A percentile compares a stretch with the other conserved stretches of the same genome.
Conservation (phyloP, 2,113 vertebrate genomes). For the Spheniscus mendiculus region DNA sequence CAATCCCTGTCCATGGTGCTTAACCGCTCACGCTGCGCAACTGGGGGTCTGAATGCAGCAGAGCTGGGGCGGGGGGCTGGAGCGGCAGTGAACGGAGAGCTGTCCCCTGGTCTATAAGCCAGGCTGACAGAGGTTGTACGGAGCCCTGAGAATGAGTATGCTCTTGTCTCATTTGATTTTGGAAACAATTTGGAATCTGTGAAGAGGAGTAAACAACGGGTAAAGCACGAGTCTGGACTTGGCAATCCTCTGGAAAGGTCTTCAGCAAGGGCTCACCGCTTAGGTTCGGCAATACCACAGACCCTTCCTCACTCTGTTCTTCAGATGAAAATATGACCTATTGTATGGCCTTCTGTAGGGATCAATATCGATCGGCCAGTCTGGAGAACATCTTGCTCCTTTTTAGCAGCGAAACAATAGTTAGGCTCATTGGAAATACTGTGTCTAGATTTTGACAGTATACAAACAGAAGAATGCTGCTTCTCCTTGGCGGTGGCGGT, state of each 20-base stretch:
- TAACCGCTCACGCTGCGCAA: accelerated
- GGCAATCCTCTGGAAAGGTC: background rate
- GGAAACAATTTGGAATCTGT: background rate
- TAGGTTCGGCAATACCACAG: background rate
- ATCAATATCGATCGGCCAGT: background rate
- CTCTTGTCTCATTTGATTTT: background rate
- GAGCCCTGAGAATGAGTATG: accelerated
- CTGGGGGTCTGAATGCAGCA: background rate
- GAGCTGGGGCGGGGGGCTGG: accelerated
- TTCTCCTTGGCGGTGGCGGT: background rate
- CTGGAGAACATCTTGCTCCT: background rate
- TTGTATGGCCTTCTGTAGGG: background rate
- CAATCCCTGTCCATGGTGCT: slow-evolving; percentile 5
- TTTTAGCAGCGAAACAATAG: background rate
- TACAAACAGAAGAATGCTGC: background rate
- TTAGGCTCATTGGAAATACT: background rate
- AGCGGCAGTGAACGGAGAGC: accelerated
- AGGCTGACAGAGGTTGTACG: background rate
- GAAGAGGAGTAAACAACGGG: background rate
- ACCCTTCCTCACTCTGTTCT: background rate
- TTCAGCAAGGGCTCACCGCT: background rate
- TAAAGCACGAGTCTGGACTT: background rate
- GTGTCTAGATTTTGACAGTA: background rate
- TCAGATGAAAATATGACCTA: background rate
- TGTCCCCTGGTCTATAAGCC: background rate